phyloP scores from a whole-genome alignment of 2,797 vertebrate genomes.

The Typhlichthys subterraneus region DNA sequence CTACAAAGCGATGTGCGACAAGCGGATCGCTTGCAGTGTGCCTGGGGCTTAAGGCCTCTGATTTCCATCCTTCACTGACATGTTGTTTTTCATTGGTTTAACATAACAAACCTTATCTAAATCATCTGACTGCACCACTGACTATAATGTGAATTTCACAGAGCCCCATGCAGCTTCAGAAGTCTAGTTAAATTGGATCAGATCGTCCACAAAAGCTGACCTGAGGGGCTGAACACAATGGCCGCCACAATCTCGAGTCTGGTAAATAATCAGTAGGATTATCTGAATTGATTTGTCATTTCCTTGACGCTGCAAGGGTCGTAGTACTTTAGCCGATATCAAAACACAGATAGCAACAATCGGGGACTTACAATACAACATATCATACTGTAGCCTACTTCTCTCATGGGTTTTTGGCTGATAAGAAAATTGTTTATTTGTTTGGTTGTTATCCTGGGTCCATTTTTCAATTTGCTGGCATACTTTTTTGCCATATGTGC shows the following conservation, averaged over 20 bases:
- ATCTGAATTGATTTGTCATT: constrained; percentile 47
- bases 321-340: constrained; percentile 28
- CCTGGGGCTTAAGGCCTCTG: too few relatives aligned
- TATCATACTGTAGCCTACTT: constrained; percentile 34
- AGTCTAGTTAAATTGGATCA: constrained; percentile 13
- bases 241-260: constrained; percentile 19
- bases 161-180: constrained; percentile 10
- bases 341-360: constrained; percentile 31
- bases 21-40: too few relatives aligned
- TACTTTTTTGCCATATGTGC: constrained; percentile 16
- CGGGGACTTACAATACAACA: constrained; percentile 29
- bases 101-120: neutral
- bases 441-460: constrained; percentile 28
- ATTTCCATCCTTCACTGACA: neutral
- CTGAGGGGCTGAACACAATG: constrained; percentile 22
- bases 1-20: too few relatives aligned
- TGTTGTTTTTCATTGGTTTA: neutral
- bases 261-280: constrained; percentile 43
- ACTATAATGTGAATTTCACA: constrained; percentile 2
- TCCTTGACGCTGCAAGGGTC: constrained; percentile 31
- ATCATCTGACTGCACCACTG: neutral
- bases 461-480: constrained; percentile 38
- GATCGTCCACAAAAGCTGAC: constrained; percentile 23
- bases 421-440: constrained; percentile 31
- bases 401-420: constrained; percentile 22